A percentile compares a stretch with the other conserved stretches of the same genome.
Conservation (phyloP, 2,888 invertebrate genomes). For the Steinernema hermaphroditum region DNA sequence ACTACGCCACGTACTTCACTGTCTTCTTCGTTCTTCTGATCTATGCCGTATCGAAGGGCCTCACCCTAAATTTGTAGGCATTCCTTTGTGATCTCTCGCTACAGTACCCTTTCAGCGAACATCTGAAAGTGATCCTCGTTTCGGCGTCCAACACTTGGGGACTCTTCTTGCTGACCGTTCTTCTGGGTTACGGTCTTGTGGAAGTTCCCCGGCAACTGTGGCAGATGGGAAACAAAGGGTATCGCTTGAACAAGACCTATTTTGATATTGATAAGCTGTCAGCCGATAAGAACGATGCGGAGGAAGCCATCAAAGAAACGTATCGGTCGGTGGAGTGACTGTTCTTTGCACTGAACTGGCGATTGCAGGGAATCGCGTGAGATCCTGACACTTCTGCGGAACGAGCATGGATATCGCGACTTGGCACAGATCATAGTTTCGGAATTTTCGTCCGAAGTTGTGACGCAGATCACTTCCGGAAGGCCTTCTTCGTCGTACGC, state of each 20-base stretch:
- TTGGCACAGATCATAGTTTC: conserved; percentile 13
- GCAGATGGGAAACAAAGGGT: conserved; percentile 71
- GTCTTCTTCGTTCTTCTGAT: conserved; percentile 91
- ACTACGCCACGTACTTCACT: conserved; percentile 77
- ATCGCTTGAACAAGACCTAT: conserved; percentile 62
- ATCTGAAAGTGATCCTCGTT: conserved; percentile 92
- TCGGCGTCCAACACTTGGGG: conserved; percentile 99
- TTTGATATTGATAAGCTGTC: conserved; percentile 66
- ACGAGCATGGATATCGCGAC: conserved; percentile 44
- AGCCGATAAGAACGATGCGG: conserved; percentile 92
- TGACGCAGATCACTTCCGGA: conserved; percentile 52
- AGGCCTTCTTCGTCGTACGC: conserved; percentile 17
- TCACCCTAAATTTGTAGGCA: conserved; percentile 81
- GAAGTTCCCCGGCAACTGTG: conserved; percentile 87
- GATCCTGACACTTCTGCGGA: conserved; percentile 76
- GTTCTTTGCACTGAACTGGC: background rate
- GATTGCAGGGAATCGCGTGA: conserved; percentile 78
- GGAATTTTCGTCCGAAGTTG: conserved; percentile 32
- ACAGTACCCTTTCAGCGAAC: conserved; percentile 69
- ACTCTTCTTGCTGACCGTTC: conserved; percentile 84
- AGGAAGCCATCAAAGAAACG: conserved; percentile 89
- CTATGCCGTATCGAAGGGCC: conserved; percentile 87
- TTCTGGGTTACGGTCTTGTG: conserved; percentile 90
- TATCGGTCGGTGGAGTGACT: conserved; percentile 75
- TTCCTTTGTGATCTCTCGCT: background rate